Base-by-base conservation (phyloP, 1,140 invertebrate genomes). In the Dreissena polymorpha region DNA sequence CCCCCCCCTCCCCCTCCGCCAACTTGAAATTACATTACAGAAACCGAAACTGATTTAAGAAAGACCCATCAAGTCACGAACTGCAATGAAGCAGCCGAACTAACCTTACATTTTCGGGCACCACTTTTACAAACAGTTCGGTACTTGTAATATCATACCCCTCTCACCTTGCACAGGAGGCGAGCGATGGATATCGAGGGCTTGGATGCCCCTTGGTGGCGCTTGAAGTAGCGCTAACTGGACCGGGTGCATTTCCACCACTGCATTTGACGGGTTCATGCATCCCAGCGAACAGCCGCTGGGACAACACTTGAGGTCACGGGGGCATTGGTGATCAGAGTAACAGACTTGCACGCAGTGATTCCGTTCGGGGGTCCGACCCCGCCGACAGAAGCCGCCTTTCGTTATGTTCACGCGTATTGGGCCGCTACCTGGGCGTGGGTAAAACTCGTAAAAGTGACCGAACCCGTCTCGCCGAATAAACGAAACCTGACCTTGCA, bases 341-440 rank as follows among this genome's bases (percentile, higher is more conserved):
- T 60, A 75, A 76, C 80, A 83, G 10, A 25, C n/a, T 55, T 49
- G 69, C 53, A 70, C 53, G 23, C 80, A 83, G 29, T 21, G 10
- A 25, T 49, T 55, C 13, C 50, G n/a, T 55, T 74, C 72, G 21
- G 25, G 53, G 18, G 72, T 57, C 2, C 14, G 16, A 23, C 68
- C 27, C 14, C 67, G 60, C 10, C 18, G 39, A 51, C 80, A 83
- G 57, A 75, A 76, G 29, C 80, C 80, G 23, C 25, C 21, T 55
- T 83, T 83, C 50, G 80, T 83, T 21, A 83, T 74, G 39, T 76
- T 70, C 21, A 83, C 80, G 49, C 80, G 64, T 53, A 70, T 55
- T 10, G 65, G 71, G 25, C 63, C 18, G 21, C 39, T 50, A 16
- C 25, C 10, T 23, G 50, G 21, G 0, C 10, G 18, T 18, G 72